These are phyloP conservation scores for Helostoma temminkii DNA, from an alignment of 2,797 vertebrate genomes.

Conservation along the genomic window DNA sequence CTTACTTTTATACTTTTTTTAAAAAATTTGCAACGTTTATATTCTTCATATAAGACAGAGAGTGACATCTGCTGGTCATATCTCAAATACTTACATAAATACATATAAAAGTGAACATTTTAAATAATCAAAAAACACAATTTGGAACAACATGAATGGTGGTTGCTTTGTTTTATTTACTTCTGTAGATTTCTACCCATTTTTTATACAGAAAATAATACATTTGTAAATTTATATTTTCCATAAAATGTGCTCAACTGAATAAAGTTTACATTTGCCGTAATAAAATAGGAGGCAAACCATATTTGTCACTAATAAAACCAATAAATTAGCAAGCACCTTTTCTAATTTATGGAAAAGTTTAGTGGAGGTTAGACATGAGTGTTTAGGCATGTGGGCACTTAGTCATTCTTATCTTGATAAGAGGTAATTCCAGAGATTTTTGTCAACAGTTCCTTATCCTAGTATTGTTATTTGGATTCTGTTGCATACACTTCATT, in stretches of 20 bases:
- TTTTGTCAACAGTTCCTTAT: constrained; percentile 25
- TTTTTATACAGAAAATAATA: no score
- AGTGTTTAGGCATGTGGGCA: constrained; percentile 22
- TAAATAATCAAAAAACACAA: neutral
- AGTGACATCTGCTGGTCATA: constrained; percentile 57
- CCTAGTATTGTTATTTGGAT: constrained; percentile 21
- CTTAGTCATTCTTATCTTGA: constrained; percentile 47
- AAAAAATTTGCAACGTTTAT: constrained; percentile 30
- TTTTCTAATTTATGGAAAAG: constrained; percentile 2
- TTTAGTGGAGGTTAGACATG: neutral
- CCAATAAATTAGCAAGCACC: constrained; percentile 6
- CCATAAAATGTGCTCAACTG: no score
- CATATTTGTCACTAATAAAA: neutral
- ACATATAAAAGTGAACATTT: no score
- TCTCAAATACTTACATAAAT: neutral
- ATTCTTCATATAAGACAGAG: neutral
- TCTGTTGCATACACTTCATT: constrained; percentile 23
- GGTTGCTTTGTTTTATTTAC: neutral
- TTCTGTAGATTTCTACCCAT: no score
- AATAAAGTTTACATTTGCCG: no score
- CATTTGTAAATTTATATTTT: no score
- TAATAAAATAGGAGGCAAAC: neutral
- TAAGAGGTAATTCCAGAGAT: constrained; percentile 43
- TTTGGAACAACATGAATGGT: neutral
- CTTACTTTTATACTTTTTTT: constrained; percentile 1